phyloP scores from a whole-genome alignment of 2,113 vertebrate genomes.

The Chitala chitala region DNA sequence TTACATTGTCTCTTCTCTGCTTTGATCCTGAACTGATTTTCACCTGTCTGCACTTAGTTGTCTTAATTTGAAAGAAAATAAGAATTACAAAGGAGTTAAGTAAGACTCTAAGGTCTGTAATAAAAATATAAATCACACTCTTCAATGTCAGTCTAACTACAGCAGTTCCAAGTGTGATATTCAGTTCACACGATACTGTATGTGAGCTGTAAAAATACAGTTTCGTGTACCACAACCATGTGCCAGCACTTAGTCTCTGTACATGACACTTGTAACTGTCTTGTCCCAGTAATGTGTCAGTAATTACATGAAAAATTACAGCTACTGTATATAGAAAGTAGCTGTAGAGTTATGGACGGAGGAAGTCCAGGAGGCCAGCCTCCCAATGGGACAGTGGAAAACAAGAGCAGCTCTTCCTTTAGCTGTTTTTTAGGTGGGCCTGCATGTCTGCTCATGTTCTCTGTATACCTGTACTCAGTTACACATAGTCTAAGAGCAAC shows the following conservation, averaged over 20 bases:
- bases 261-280: not conserved
- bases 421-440: conserved; percentile 29
- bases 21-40: no score
- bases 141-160: no score
- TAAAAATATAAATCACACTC: no score
- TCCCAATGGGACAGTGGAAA: conserved; percentile 19
- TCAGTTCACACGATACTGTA: no score
- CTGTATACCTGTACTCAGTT: conserved; percentile 31
- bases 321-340: not conserved
- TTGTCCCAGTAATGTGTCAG: conserved; percentile 3
- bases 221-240: not conserved
- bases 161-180: no score
- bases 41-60: no score
- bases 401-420: conserved; percentile 20
- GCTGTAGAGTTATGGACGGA: not conserved
- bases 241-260: not conserved
- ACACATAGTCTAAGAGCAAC: conserved; percentile 34
- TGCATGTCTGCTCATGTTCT: conserved; percentile 47
- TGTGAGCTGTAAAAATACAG: not conserved
- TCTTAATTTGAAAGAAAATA: no score
- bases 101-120: no score
- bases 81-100: no score
- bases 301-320: not conserved
- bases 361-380: not conserved
- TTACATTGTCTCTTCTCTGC: no score